Base-by-base conservation (phyloP, 2,797 vertebrate species). In the Gymnoscopelus braueri region DNA sequence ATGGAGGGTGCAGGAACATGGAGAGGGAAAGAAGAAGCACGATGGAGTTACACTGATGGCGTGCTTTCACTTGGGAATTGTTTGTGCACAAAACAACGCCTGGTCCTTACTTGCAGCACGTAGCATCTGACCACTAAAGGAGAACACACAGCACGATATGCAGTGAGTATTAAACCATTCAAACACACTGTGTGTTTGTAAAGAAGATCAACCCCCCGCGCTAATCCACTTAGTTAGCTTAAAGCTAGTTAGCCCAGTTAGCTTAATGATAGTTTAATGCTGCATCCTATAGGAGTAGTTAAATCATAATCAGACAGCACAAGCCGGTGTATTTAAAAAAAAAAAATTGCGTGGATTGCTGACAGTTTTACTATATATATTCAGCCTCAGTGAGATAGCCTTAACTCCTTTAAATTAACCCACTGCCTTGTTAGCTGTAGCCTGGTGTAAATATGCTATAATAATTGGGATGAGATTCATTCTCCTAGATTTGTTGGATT, bases 131-230 rank as follows among this genome's bases (percentile, higher is more conserved):
- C 47, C 62, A 56, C 77, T 29, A 68, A 50, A 60, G 3, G 35
- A n/a, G 50, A 51, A 13, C 3, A 7, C 19, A 11, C 52, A 14
- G 49, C 72, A 47, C 71, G 77, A 76, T 65, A 92, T 91, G 88
- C 90, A 91, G 92, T 92, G 72, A 93, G 92, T 92, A 19, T 19
- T 19, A 44, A 69, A 0, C 0, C 5, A 10, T 2, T 14, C 29
- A 3, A 0, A 1, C 39, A 44, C 0, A 0, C 7, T 29, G 12
- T n/a, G 51, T 0, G 5, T 19, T 3, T 54, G 5, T n/a, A 0
- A 0, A 10, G 24, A 0, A 10, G 24, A 60, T 44, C 39, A 44
- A 7, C 39, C 49, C 32, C n/a, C 35, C n/a, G 15, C 26, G 39
- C 63, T 26, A 3, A 59, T 82, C 77, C 83, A 73, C 39, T 64